Evolutionary conservation across 2,113 vertebrate species (phyloP).

Genomic region (Platichthys stellatus): DNA sequence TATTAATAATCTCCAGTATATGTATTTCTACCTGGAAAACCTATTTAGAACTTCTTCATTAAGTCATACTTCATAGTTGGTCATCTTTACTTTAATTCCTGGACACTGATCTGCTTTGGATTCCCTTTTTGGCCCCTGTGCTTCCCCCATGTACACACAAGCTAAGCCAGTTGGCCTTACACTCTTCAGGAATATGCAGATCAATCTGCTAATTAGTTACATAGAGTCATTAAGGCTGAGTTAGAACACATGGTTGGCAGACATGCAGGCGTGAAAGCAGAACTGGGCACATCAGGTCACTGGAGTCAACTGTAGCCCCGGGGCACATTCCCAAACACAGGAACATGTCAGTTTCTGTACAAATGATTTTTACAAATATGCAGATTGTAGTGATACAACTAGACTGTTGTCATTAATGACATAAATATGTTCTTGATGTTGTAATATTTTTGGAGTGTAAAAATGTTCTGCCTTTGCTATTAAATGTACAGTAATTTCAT

Average conservation of each 20-base stretch:
- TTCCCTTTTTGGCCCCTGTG: constrained; percentile 53
- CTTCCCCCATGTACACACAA: constrained; percentile 50
- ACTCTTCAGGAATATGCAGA: constrained; percentile 76
- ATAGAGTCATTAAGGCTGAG: constrained; percentile 75
- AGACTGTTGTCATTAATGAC: background rate
- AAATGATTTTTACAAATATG: constrained; percentile 10
- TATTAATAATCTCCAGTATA: background rate
- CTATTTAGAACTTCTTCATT: constrained; percentile 4
- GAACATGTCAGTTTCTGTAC: constrained; percentile 6
- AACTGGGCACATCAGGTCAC: constrained; percentile 64
- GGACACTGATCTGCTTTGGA: constrained; percentile 40
- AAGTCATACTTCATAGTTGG: constrained; percentile 43
- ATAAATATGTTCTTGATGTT: background rate
- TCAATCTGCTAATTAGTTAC: constrained; percentile 78
- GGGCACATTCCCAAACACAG: constrained; percentile 51
- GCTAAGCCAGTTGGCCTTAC: constrained; percentile 67
- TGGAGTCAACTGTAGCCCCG: constrained; percentile 67
- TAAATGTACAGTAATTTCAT: no score
- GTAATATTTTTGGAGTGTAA: no score
- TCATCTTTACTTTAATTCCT: constrained; percentile 51
- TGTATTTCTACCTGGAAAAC: background rate
- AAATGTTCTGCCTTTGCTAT: no score
- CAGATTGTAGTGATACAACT: background rate
- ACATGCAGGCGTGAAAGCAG: constrained; percentile 48
- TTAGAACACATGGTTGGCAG: constrained; percentile 73